Percentiles rank a stretch among this genome's conserved stretches.
Evolutionary conservation across 2,888 invertebrate species (phyloP).

Genomic region (Athalia cordata): DNA sequence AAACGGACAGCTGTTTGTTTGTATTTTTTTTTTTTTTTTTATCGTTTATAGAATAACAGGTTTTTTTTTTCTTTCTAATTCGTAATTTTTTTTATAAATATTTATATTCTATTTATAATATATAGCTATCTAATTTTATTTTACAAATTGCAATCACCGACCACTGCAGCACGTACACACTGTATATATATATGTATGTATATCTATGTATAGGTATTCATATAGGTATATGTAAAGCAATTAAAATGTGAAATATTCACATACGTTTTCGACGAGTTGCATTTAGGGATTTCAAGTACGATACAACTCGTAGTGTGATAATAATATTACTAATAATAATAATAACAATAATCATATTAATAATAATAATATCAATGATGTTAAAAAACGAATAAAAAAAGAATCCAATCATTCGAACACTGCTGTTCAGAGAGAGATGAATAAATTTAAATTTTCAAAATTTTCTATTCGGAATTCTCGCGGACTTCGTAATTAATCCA

Average conservation of each 20-base stretch:
- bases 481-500: no score
- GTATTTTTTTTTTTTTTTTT: constrained; percentile 49
- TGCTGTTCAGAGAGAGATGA: no score
- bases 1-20: constrained; percentile 34
- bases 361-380: no score
- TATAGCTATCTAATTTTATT: constrained; percentile 66
- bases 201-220: no score
- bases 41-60: constrained; percentile 64
- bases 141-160: constrained; percentile 63
- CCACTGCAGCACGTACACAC: constrained; percentile 8
- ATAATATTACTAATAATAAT: no score
- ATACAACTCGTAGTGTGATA: constrained; percentile 19
- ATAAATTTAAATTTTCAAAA: no score
- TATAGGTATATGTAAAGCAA: constrained; percentile 5
- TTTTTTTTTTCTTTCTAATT: constrained; percentile 59
- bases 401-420: not conserved
- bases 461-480: no score
- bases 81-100: constrained; percentile 69
- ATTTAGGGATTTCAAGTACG: constrained; percentile 23
- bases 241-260: constrained; percentile 40
- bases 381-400: not conserved
- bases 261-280: constrained; percentile 40
- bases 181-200: not conserved
- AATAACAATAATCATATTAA: no score
- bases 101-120: constrained; percentile 66